Conservation (phyloP, 2,113 vertebrate species). For the Montifringilla adamsi region DNA sequence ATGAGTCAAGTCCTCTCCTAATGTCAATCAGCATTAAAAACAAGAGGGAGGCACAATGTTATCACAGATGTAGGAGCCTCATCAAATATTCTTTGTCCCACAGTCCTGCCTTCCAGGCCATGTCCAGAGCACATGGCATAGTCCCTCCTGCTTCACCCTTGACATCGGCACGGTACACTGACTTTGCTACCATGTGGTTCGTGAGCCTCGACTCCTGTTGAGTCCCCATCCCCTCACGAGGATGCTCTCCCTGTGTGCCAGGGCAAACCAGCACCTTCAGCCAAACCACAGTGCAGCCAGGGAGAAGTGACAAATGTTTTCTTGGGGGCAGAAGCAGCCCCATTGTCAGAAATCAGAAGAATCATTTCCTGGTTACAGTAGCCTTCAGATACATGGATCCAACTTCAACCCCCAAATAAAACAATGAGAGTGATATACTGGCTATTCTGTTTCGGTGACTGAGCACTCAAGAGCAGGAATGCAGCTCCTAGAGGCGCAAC, state of each 20-base stretch:
- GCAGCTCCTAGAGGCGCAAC: not conserved
- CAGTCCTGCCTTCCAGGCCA: not conserved
- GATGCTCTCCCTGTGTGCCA: not conserved
- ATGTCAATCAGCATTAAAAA: not conserved
- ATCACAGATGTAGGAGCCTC: not conserved
- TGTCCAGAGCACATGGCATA: not conserved
- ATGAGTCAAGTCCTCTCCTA: not conserved
- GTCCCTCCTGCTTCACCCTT: not conserved
- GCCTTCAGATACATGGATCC: constrained; percentile 4
- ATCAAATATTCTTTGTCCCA: not conserved
- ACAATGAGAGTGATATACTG: not conserved
- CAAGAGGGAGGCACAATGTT: not conserved
- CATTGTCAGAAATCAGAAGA: constrained; percentile 15
- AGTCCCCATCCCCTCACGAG: rapidly evolving
- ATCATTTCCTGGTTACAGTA: not conserved
- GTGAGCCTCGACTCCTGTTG: rapidly evolving
- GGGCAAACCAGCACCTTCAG: not conserved
- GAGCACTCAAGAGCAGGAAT: constrained; percentile 17
- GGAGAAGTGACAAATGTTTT: not conserved
- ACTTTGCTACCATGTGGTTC: rapidly evolving
- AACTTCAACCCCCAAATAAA: not conserved
- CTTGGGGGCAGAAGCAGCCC: not conserved
- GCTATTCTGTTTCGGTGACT: not conserved
- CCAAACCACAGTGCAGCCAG: not conserved
- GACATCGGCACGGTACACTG: rapidly evolving